These are phyloP conservation scores for Steinernema khuongi DNA, from an alignment of 1,140 invertebrate species.

Conservation along the genomic window DNA sequence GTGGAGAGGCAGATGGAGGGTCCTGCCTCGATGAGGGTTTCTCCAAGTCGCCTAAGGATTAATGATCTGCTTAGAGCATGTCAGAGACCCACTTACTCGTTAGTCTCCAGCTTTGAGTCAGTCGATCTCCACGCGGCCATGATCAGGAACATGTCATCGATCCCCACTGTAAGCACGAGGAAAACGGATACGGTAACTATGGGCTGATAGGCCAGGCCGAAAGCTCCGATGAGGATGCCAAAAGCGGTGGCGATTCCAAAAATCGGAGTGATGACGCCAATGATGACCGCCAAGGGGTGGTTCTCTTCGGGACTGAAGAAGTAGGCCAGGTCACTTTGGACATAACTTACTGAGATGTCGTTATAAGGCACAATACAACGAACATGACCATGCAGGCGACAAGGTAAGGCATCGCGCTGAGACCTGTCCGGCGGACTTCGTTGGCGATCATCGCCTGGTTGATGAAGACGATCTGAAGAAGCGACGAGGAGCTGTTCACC, in stretches of 20 bases:
- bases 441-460: background rate
- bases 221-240: background rate
- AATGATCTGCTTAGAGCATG: background rate
- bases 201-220: background rate
- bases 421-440: background rate
- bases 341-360: background rate
- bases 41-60: background rate
- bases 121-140: constrained; percentile 19
- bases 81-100: background rate
- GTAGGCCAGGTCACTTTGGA: background rate
- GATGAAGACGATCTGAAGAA: background rate
- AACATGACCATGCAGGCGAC: background rate
- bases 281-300: background rate
- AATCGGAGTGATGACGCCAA: background rate
- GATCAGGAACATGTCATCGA: constrained; percentile 12
- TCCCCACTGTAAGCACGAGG: constrained; percentile 6
- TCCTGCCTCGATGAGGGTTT: constrained; percentile 13
- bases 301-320: background rate
- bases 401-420: constrained; percentile 1
- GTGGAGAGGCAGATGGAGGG: constrained; percentile 15
- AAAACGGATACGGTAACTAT: constrained; percentile 12
- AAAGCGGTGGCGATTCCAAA: background rate
- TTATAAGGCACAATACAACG: background rate
- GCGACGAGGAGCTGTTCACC: background rate
- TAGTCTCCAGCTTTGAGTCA: background rate